A percentile compares a stretch with the other conserved stretches of the same genome.
These are phyloP conservation scores for Malurus melanocephalus DNA, from an alignment of 2,113 vertebrate species.

Conservation along the genomic window DNA sequence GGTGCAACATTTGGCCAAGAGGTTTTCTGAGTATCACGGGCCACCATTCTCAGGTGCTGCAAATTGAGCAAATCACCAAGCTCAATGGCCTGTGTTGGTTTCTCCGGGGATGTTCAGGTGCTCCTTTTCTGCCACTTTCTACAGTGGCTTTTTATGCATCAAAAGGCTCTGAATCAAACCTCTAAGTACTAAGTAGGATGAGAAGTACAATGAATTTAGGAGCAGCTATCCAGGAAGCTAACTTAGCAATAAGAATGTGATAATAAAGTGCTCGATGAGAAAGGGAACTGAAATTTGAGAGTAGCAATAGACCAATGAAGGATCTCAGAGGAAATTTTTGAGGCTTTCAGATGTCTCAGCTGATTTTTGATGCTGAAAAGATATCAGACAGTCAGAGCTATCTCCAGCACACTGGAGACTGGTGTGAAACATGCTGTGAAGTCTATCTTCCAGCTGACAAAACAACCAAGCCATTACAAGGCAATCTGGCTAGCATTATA, in stretches of 20 bases:
- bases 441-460: conserved; percentile 36
- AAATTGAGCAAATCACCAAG: background rate
- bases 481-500: conserved; percentile 28
- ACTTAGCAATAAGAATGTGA: background rate
- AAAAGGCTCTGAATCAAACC: background rate
- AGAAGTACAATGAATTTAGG: conserved; percentile 4
- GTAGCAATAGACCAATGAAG: background rate
- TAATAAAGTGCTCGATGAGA: conserved; percentile 15
- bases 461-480: conserved; percentile 27
- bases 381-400: background rate
- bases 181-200: background rate
- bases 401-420: background rate
- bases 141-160: background rate
- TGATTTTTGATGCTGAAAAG: conserved; percentile 45
- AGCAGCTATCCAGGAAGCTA: conserved; percentile 6
- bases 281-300: conserved; percentile 30
- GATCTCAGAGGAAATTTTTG: conserved; percentile 26
- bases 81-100: background rate
- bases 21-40: background rate
- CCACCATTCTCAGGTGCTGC: background rate
- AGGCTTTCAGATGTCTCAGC: conserved; percentile 15
- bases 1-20: background rate
- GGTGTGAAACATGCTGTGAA: background rate
- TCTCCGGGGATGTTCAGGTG: background rate
- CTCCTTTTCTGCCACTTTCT: background rate